Evolutionary conservation across 1,140 invertebrate species (phyloP), one percentile per base, ranked within the genome.

Genomic region (Drosophila pruinosa): DNA sequence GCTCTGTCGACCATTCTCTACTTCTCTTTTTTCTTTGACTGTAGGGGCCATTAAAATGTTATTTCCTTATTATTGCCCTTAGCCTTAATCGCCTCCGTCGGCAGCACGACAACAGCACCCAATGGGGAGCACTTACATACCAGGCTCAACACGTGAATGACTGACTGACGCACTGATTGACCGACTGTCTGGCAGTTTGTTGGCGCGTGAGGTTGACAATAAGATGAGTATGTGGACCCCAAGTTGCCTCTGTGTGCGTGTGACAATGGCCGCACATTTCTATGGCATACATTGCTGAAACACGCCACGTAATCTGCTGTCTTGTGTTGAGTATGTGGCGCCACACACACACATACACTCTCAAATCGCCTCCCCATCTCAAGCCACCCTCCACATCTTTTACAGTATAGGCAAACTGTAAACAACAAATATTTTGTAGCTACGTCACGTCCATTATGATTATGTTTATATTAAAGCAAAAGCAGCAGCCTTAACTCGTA

Each of bases 1-100:
- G n/a, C 22, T 36, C 19, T 45, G 12, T 45, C n/a, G 0, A 3
- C 6, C n/a, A 21, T 19, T 22, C 14, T 61, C 14, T 24, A 28
- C 14, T 26, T 22, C 26, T 45, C 36, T 38, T 8, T 7, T 15
- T 17, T 31, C 26, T 56, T 24, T 41, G 28, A 38, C 43, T 59
- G 26, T 17, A 17, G 41, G 45, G 17, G 43, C 72, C 80, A 86
- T 86, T 86, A 88, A 88, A 86, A 86, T 82, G 78, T 86, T 86
- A 88, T 86, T 86, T 86, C 82, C 82, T 89, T 88, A 86, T 86
- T 86, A 86, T 85, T 85, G 81, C 78, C 75, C 78, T 75, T 54
- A 72, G 79, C 77, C 77, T 76, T 86, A 80, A 85, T 70, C 80
- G 81, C 48, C 70, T 65, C 81, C 77, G 48, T 70, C 75, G 53